These are phyloP conservation scores for Chaenogobius annularis DNA, from an alignment of 2,113 vertebrate species.

Conservation along the genomic window DNA sequence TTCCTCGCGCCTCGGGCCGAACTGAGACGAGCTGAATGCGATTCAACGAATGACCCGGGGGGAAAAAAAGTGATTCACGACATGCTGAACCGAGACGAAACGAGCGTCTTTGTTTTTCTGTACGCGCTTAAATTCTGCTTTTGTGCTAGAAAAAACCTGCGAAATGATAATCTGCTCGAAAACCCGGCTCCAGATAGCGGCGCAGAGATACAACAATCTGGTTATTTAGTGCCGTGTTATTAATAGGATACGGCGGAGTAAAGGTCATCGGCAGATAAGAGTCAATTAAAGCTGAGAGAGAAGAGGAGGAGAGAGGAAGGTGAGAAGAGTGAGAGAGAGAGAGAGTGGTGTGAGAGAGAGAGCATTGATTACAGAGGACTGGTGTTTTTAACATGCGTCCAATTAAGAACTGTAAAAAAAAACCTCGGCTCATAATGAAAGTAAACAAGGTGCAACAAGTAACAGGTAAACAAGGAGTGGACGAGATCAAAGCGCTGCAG, in stretches of 20 bases:
- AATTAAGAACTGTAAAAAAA: constrained; percentile 30
- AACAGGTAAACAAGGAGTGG: constrained; percentile 7
- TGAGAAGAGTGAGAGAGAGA: no score
- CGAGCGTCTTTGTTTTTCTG: background rate
- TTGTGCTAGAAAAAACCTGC: background rate
- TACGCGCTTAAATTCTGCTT: background rate
- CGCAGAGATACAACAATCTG: constrained; percentile 11
- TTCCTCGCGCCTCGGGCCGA: no score
- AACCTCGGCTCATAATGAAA: constrained; percentile 29
- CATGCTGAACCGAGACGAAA: background rate
- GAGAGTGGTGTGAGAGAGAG: background rate
- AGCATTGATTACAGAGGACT: constrained; percentile 31
- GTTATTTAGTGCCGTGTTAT: constrained; percentile 19
- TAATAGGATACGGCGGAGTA: background rate
- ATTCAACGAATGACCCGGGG: no score
- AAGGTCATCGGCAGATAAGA: constrained; percentile 10
- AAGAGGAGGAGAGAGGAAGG: background rate
- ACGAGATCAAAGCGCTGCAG: background rate
- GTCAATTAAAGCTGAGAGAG: constrained; percentile 3
- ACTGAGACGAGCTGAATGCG: no score
- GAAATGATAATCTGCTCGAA: background rate
- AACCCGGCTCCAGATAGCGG: background rate
- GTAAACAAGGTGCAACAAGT: no score
- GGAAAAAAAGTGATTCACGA: background rate
- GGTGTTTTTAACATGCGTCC: constrained; percentile 12